Conservation (phyloP, 2,113 vertebrate genomes). For the Halcyon senegalensis region DNA sequence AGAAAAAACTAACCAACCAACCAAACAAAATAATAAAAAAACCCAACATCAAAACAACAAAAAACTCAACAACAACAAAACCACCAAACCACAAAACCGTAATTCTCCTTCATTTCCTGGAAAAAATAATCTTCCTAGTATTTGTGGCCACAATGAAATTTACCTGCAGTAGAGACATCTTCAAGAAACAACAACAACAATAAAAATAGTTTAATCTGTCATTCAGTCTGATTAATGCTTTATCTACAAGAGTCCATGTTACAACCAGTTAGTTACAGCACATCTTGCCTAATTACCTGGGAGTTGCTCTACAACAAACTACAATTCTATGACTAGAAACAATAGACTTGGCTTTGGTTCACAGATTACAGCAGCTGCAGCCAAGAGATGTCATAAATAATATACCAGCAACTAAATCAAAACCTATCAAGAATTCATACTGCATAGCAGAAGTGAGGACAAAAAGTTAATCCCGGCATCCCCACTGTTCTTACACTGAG, state of each 20-base stretch:
- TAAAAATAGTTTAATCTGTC: not conserved
- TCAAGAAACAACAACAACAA: not conserved
- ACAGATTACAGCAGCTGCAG: constrained; percentile 39
- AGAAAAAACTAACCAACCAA: no score
- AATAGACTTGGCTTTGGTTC: constrained; percentile 29
- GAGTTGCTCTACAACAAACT: constrained; percentile 18
- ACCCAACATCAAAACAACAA: no score
- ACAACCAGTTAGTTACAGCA: constrained; percentile 35
- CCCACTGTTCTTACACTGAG: not conserved
- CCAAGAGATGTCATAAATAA: constrained; percentile 56
- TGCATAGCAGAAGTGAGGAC: constrained; percentile 15
- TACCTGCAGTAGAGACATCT: not conserved
- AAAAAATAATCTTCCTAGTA: not conserved
- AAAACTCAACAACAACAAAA: no score
- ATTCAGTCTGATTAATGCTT: not conserved
- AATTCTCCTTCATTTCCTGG: not conserved
- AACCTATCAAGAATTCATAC: constrained; percentile 39
- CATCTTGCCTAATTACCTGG: constrained; percentile 25
- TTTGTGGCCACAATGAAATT: not conserved
- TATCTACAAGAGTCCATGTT: not conserved
- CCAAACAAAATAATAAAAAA: no score
- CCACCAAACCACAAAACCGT: not conserved
- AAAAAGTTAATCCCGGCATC: constrained; percentile 15
- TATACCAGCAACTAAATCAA: constrained; percentile 51
- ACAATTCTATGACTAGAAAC: constrained; percentile 44